Base-by-base conservation (phyloP, 2,888 invertebrate species). In the Drosophila siamana region DNA sequence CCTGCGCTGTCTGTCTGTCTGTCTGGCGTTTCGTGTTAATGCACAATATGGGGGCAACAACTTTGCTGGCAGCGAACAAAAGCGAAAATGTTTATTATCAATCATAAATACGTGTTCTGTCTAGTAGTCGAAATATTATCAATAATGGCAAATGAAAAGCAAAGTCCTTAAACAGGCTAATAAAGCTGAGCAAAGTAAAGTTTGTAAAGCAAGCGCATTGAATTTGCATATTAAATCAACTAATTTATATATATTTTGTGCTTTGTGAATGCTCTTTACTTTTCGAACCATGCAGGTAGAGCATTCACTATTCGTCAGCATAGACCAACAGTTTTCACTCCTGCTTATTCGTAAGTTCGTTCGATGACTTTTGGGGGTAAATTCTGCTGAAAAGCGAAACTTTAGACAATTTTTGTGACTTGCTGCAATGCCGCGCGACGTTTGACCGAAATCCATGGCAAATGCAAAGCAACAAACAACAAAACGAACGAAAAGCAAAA, bases 381-480 rank as follows among this genome's bases (percentile, higher is more conserved):
- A 74, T 64, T 57, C 76, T 81, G 86, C 60, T 69, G 51, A 69
- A 88, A 73, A 64, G 69, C 74, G 50, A 74, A 80, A 86, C 75
- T 73, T 74, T 60, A 11, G 51, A 54, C 46, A 54, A 51, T 59
- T 50, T 64, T 57, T 33, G 38, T 47, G 24, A 16, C 48, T 70
- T 65, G 50, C 77, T 79, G 87, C 84, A 75, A 26, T 78, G 71
- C 67, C 69, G 64, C 71, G 62, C 69, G 57, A 66, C 69, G 52
- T 70, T 74, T 86, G 79, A 70, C 89, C 86, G 83, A 86, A 81
- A 85, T 89, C 73, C 79, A 79, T 79, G 64, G 43, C 50, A 57
- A 59, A 76, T 65, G 63, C 69, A 50, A 50, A 72, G 62, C n/a
- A 33, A 9, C 28, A 28, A 2, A 65, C 63, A 47, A 33, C 22